Base-by-base conservation (phyloP, 2,888 invertebrate species). In the Hetaerina titia region DNA sequence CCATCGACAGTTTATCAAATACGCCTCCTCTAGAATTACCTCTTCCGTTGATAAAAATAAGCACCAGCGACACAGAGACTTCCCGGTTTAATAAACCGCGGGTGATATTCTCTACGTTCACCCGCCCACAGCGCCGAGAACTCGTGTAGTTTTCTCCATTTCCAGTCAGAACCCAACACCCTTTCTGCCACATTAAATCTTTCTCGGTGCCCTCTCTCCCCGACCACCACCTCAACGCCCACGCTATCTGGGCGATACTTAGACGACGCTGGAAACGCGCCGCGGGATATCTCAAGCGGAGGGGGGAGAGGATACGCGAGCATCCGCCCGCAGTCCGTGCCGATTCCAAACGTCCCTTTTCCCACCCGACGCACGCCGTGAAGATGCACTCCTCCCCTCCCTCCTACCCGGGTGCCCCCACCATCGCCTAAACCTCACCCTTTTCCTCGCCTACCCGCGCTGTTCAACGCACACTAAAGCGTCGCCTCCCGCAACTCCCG, bases 171-270 rank as follows among this genome's bases (percentile, higher is more conserved):
- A 64, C 64, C 63, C 90, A 17, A 90, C 81, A 90, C 64, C 74
- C 74, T 69, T n/a, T 74, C 74, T n/a, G 56, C 56, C 74, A 56
- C 92, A 9, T 56, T 92, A 74, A 92, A 74, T 92, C 92, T 92
- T 69, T 4, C 45, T 45, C 45, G 4, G 45, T 45, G 45, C 45
- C 22, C 57, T n/a, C n/a, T 58, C 56, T 45, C 31, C 45, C 45
- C 5, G 15, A 17, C 31, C 45, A 31, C 17, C 15, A 45, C 19
- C 31, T 56, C 92, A 64, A 11, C 22, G n/a, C 69, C 64, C 69
- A 45, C 64, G 25, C 25, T 81, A 13, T 81, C 1, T 4, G 31
- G 2, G 13, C 60, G 81, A 81, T 81, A 22, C 81, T 25, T 11
- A 31, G 64, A 90, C 31, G 90, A 90, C 63, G 64, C n/a, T 31